phyloP scores from a whole-genome alignment of 2,797 vertebrate genomes.

The Graptemys geographica region DNA sequence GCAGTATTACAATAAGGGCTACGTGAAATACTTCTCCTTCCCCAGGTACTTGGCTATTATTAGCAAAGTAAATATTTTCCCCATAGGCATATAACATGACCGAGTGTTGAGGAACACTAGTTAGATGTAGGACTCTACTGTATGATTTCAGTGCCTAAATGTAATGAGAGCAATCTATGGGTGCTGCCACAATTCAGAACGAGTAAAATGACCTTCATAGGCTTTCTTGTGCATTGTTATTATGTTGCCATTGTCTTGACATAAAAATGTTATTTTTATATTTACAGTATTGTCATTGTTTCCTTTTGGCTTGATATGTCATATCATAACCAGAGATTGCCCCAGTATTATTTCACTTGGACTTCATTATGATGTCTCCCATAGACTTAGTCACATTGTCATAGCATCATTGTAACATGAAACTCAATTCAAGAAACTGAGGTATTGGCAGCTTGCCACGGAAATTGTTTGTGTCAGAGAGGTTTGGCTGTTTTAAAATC shows the following conservation, averaged over 20 bases:
- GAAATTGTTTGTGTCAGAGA: background rate
- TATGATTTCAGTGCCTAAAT: background rate
- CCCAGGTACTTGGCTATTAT: background rate
- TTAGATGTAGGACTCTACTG: background rate
- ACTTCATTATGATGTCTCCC: background rate
- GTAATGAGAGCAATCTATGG: background rate
- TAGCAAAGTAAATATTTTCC: constrained; percentile 6
- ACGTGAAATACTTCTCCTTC: background rate
- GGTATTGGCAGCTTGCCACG: background rate
- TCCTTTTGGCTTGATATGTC: accelerated
- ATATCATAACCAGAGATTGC: background rate
- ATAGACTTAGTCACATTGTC: background rate
- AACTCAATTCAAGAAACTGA: background rate
- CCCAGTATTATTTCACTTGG: background rate
- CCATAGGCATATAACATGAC: background rate
- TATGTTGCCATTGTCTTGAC: background rate
- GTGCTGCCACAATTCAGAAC: background rate
- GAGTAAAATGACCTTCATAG: background rate
- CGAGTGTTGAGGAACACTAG: background rate
- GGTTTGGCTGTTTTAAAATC: background rate
- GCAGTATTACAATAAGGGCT: background rate
- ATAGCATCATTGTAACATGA: background rate
- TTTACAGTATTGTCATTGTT: background rate
- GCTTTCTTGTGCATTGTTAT: background rate
- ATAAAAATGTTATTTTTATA: background rate